A percentile compares a stretch with the other conserved stretches of the same genome.
phyloP scores from a whole-genome alignment of 2,888 invertebrate genomes.

The Pollenia angustigena region DNA sequence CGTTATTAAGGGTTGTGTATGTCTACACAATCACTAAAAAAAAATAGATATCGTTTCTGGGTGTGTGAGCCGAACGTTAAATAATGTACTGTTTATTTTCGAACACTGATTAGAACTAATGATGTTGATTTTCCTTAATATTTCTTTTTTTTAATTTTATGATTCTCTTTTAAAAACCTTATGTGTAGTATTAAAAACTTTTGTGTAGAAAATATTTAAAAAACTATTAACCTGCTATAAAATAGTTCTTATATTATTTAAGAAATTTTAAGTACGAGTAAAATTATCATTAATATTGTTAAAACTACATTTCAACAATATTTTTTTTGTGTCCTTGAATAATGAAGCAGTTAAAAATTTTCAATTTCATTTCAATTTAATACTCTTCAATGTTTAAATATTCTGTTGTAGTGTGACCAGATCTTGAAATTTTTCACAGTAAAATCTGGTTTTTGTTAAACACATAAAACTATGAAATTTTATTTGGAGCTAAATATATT shows the following conservation, averaged over 20 bases:
- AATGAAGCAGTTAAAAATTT: not conserved
- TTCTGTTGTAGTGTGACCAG: no score
- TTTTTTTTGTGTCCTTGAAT: not conserved
- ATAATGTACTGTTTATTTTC: no score
- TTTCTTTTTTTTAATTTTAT: not conserved
- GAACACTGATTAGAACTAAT: no score
- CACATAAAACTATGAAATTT: not conserved
- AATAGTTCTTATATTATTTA: not conserved
- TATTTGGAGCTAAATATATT: no score
- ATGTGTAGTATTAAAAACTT: not conserved
- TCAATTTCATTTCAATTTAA: not conserved
- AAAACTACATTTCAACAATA: constrained; percentile 7
- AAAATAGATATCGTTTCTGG: no score
- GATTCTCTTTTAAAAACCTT: not conserved
- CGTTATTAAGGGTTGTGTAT: no score
- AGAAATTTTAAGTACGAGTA: constrained; percentile 2
- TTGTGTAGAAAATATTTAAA: not conserved
- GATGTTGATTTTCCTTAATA: no score
- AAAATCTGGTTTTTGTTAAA: not conserved
- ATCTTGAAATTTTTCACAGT: no score
- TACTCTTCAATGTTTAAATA: not conserved
- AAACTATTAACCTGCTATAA: constrained; percentile 5
- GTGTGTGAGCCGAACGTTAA: no score
- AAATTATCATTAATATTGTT: constrained; percentile 21
- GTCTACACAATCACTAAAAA: no score